These are phyloP conservation scores for Cryptocheilus praepositus DNA, from an alignment of 2,888 invertebrate species.

Conservation along the genomic window DNA sequence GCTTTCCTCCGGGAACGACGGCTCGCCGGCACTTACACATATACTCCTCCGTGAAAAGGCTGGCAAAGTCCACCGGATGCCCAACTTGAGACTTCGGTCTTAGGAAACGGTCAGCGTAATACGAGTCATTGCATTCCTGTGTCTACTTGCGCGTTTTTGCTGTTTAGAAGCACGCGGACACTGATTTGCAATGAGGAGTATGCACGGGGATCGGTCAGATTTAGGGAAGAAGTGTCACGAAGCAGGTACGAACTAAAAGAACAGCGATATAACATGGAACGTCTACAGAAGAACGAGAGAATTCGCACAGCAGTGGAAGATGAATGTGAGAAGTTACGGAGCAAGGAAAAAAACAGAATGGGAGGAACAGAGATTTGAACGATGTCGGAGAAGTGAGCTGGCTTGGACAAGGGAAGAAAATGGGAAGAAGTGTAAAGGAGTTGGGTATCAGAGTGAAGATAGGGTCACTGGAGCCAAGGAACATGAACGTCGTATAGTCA, in stretches of 20 bases:
- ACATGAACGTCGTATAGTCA: constrained; percentile 48
- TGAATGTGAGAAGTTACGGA: constrained; percentile 19
- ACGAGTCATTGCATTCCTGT: no score
- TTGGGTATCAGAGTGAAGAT: constrained; percentile 19
- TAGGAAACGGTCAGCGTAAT: no score
- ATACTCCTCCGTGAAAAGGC: no score
- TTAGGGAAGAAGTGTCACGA: no score
- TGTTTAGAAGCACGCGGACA: no score
- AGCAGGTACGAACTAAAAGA: no score
- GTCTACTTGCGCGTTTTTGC: no score
- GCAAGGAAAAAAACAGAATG: neutral
- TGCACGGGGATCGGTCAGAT: no score
- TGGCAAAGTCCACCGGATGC: no score
- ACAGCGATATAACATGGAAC: constrained; percentile 4
- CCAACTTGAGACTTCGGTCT: no score
- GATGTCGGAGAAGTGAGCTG: constrained; percentile 20
- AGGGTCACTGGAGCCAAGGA: constrained; percentile 54
- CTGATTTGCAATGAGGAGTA: no score
- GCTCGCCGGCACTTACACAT: neutral
- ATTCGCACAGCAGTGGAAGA: constrained; percentile 38
- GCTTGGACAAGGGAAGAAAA: constrained; percentile 3
- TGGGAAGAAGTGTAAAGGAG: neutral
- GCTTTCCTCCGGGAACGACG: constrained; percentile 16
- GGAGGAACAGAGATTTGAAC: constrained; percentile 17
- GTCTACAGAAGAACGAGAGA: constrained; percentile 28